phyloP scores from a whole-genome alignment of 2,797 vertebrate species.

The Setipinna tenuifilis region DNA sequence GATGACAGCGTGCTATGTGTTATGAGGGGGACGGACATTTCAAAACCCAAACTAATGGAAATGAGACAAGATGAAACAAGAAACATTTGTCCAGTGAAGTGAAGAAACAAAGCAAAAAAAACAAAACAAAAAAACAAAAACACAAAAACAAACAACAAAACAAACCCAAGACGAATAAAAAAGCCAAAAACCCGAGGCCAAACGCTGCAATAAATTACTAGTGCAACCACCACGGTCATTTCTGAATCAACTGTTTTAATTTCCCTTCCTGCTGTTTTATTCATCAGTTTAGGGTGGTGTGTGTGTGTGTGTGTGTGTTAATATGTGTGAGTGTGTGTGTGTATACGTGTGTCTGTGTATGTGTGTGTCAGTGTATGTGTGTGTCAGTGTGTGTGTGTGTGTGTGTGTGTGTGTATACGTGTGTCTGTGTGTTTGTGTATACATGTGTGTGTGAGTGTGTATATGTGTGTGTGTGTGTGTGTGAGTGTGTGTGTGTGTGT shows the following conservation, averaged over 20 bases:
- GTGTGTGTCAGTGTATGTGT: too few relatives aligned
- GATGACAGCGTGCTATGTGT: background rate
- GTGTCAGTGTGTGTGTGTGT: too few relatives aligned
- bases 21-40: background rate
- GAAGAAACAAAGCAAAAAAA: background rate
- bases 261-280: slow-evolving; percentile 16
- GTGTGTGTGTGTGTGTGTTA: too few relatives aligned
- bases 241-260: slow-evolving; percentile 3
- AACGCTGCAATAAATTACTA: background rate
- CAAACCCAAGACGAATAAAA: background rate
- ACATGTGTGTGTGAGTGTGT: slow-evolving; percentile 39
- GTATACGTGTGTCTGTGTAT: too few relatives aligned
- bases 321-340: too few relatives aligned
- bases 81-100: too few relatives aligned
- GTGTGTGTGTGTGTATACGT: too few relatives aligned
- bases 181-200: background rate
- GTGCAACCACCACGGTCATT: background rate
- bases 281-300: background rate
- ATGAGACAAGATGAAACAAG: background rate
- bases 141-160: background rate
- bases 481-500: slow-evolving; percentile 29
- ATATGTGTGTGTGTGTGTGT: slow-evolving; percentile 31
- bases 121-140: background rate
- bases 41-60: background rate
- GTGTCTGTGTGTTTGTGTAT: background rate